Percentiles rank a stretch among this genome's conserved stretches.
phyloP scores from a whole-genome alignment of 1,140 invertebrate species.

The Polypedilum vanderplanki region DNA sequence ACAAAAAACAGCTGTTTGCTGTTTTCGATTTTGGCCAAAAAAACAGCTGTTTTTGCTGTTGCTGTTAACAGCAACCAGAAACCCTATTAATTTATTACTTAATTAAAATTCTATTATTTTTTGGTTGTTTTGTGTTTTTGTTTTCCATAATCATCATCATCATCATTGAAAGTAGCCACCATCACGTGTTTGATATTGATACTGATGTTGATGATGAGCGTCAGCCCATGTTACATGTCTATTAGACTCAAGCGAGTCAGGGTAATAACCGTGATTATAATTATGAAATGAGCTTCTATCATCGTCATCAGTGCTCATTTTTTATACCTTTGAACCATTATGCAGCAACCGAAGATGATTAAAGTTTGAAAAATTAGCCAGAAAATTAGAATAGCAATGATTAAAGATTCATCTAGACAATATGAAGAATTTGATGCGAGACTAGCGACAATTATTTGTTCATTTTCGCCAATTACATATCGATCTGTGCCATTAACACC shows the following conservation, averaged over 20 bases:
- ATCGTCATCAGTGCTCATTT: not conserved
- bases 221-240: constrained; percentile 8
- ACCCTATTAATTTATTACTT: no score
- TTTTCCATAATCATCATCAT: no score
- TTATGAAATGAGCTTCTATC: not conserved
- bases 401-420: constrained; percentile 41
- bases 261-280: not conserved
- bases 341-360: constrained; percentile 40
- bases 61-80: no score
- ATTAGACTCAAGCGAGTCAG: constrained; percentile 8
- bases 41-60: no score
- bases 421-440: constrained; percentile 37
- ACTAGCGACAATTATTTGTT: constrained; percentile 46
- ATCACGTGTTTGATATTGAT: no score
- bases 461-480: constrained; percentile 45
- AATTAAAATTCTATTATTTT: no score
- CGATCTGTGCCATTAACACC: constrained; percentile 42
- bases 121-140: no score
- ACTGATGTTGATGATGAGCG: not conserved
- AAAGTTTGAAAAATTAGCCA: constrained; percentile 41
- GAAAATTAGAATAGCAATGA: constrained; percentile 41
- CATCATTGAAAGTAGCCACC: no score
- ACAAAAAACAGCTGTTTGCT: no score
- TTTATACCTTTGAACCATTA: constrained; percentile 36
- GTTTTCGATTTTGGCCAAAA: no score